Base-by-base conservation (phyloP, 2,888 invertebrate species). In the Oscheius onirici region DNA sequence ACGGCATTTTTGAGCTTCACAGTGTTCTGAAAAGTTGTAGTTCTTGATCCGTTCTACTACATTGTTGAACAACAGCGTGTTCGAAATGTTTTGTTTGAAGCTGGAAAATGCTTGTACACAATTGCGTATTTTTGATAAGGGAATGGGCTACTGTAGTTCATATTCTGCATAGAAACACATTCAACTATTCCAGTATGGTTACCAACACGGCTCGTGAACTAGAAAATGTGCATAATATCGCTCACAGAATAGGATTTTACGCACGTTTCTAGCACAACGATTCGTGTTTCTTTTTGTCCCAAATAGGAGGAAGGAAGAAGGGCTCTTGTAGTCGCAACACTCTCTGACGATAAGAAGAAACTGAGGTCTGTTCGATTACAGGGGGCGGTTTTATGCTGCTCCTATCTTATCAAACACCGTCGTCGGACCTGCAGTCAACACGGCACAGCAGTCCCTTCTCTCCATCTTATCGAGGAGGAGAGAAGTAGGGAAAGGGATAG, bases 211-310 rank as follows among this genome's bases (percentile, higher is more conserved):
- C 34, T 63, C 63, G 46, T 76, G 78, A 71, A 76, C 80, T 79
- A 81, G 77, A 79, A 79, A 81, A 81, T 79, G 80, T 79, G 80
- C 80, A 81, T 81, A 81, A 81, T 81, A 81, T 81, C 80, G 69
- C 75, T 46, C 46, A 46, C 22, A 55, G 24, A 41, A 10, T 6
- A 54, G 69, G 78, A 78, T 78, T 76, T 78, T 78, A 78, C 74
- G 76, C 69, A 74, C 72, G 54, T 54, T 75, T 76, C 78, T 51
- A 78, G 76, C 75, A 74, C 76, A 41, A 78, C 60, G 72, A 78
- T 26, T 15, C 40, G 2, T 11, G 10, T 17, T 2, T 60, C 22
- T 60, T 40, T 17, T 34, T 8, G 10, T 13, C 17, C 10, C 28
- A 40, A 43, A 41, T 13, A 26, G 68, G 46, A n/a, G n/a, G 26